A percentile compares a stretch with the other conserved stretches of the same genome.
Conservation (phyloP, 2,888 invertebrate species). For the Thereva nobilitata region DNA sequence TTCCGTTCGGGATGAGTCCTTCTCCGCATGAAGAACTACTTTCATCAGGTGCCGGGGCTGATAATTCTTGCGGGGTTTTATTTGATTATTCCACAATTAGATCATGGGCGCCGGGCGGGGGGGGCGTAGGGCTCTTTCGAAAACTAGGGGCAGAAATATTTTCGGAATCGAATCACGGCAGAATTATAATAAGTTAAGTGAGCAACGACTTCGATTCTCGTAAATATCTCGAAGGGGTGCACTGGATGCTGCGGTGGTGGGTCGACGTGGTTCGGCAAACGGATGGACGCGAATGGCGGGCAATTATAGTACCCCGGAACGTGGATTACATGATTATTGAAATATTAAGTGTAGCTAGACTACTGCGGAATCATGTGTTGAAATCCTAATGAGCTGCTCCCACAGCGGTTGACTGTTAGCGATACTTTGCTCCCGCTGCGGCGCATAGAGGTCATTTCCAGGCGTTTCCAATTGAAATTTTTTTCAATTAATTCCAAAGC, state of each 20-base stretch:
- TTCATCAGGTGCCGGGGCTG: not conserved
- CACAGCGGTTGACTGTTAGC: too few relatives aligned
- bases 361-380: too few relatives aligned
- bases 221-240: slow-evolving; percentile 17
- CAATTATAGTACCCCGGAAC: too few relatives aligned
- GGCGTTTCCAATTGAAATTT: too few relatives aligned
- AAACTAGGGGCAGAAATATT: slow-evolving; percentile 17
- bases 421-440: too few relatives aligned
- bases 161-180: slow-evolving; percentile 40
- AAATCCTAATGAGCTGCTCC: too few relatives aligned
- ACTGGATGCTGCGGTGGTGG: not conserved
- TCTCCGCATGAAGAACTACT: not conserved
- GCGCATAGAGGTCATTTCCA: too few relatives aligned
- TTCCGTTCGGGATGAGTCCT: too few relatives aligned
- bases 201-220: slow-evolving; percentile 33
- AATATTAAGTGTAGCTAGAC: too few relatives aligned
- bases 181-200: slow-evolving; percentile 42
- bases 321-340: too few relatives aligned
- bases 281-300: too few relatives aligned
- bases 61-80: slow-evolving; percentile 34
- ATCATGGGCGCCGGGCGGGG: slow-evolving; percentile 33
- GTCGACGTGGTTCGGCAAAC: not conserved
- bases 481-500: too few relatives aligned
- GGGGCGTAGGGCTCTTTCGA: slow-evolving; percentile 3
- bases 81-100: slow-evolving; percentile 42